phyloP scores from a whole-genome alignment of 2,888 invertebrate genomes.

The Caenorhabditis sulstoni region DNA sequence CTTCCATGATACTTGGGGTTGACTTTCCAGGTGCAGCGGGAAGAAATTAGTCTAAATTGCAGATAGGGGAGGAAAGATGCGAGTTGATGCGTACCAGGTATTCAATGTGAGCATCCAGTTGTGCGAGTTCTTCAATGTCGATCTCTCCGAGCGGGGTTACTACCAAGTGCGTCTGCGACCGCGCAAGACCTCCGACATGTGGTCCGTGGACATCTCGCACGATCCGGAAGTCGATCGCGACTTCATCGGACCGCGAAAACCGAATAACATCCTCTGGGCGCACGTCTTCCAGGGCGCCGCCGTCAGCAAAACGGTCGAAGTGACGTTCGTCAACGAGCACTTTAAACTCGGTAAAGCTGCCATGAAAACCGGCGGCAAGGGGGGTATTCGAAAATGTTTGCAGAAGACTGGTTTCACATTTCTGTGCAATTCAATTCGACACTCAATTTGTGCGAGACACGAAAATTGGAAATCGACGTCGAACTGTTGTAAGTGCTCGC shows the following conservation, averaged over 20 bases:
- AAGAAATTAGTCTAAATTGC: not conserved
- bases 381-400: no score
- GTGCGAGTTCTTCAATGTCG: constrained; percentile 72
- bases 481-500: constrained; percentile 59
- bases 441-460: constrained; percentile 34
- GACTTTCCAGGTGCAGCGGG: not conserved
- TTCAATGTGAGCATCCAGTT: constrained; percentile 69
- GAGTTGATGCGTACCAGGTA: constrained; percentile 66
- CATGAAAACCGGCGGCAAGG: no score
- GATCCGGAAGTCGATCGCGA: constrained; percentile 31
- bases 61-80: constrained; percentile 49
- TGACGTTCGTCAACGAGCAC: constrained; percentile 58
- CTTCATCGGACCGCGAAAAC: not conserved
- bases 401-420: constrained; percentile 59
- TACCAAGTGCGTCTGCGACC: constrained; percentile 70
- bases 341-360: constrained; percentile 47
- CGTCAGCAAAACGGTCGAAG: constrained; percentile 60
- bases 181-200: constrained; percentile 43
- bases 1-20: constrained; percentile 37
- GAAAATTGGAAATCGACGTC: constrained; percentile 51
- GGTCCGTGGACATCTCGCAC: constrained; percentile 47
- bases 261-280: constrained; percentile 30
- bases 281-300: constrained; percentile 47
- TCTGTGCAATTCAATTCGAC: constrained; percentile 52
- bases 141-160: constrained; percentile 73